Conservation (phyloP, 2,113 vertebrate genomes). For the Heloderma charlesbogerti region DNA sequence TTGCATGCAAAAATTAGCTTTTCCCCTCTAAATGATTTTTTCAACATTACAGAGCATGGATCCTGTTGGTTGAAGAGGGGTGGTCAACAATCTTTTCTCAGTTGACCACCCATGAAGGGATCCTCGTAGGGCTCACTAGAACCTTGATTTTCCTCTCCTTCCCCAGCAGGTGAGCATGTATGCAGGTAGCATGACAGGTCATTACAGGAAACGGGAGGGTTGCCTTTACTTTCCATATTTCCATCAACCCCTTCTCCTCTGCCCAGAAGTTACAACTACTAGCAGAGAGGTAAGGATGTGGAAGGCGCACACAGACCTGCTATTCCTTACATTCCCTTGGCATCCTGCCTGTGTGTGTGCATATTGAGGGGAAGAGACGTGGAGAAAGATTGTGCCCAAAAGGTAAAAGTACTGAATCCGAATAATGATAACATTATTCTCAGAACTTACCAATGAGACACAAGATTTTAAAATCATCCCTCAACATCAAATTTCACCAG, state of each 20-base stretch:
- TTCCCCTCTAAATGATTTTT: not conserved
- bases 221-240: not conserved
- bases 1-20: not conserved
- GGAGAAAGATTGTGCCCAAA: not conserved
- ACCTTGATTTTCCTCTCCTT: not conserved
- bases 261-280: not conserved
- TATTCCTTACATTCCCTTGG: not conserved
- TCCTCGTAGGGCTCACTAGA: not conserved
- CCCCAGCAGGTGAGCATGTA: not conserved
- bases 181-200: not conserved
- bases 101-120: no score
- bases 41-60: not conserved
- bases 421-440: not conserved
- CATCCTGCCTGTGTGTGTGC: no score
- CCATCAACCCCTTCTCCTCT: not conserved
- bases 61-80: not conserved
- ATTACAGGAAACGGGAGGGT: not conserved
- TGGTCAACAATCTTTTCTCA: no score
- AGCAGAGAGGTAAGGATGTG: not conserved
- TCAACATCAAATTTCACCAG: not conserved
- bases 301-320: not conserved
- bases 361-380: not conserved
- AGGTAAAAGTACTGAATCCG: not conserved
- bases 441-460: not conserved
- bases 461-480: not conserved